Evolutionary conservation across 2,113 vertebrate genomes (phyloP).

Genomic region (Thamnophis sirtalis): DNA sequence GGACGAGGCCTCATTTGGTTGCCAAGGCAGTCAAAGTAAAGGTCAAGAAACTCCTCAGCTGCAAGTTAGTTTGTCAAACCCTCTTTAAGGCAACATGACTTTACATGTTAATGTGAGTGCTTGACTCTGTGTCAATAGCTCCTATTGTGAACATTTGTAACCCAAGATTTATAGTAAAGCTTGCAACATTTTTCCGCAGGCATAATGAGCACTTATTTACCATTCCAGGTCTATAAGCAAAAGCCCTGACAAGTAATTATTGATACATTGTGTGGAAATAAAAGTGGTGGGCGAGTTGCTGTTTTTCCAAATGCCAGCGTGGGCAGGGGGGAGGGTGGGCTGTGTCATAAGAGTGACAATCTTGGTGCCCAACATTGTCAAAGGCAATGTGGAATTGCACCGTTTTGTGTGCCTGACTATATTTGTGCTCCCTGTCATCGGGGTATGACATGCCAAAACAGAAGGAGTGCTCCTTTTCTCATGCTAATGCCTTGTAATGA

Average conservation of each 20-base stretch:
- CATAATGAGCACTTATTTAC: conserved; percentile 65
- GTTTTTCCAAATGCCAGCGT: conserved; percentile 67
- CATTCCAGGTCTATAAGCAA: conserved; percentile 63
- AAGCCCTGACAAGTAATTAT: conserved; percentile 72
- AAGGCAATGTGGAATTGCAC: conserved; percentile 60
- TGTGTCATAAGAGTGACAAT: conserved; percentile 69
- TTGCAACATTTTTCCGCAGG: conserved; percentile 56
- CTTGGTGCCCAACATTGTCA: conserved; percentile 78
- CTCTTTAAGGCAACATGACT: conserved; percentile 40
- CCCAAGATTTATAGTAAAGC: conserved; percentile 65
- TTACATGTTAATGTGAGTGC: conserved; percentile 52
- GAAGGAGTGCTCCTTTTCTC: conserved; percentile 67
- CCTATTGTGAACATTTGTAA: conserved; percentile 63
- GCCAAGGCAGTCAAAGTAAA: conserved; percentile 39
- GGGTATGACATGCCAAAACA: conserved; percentile 77
- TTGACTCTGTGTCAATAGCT: conserved; percentile 62
- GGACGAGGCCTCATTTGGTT: conserved; percentile 24
- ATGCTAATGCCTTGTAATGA: conserved; percentile 73
- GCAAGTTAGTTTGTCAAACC: conserved; percentile 55
- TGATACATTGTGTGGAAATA: conserved; percentile 73
- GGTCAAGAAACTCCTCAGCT: conserved; percentile 52
- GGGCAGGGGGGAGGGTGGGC: conserved; percentile 66
- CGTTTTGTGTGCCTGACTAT: conserved; percentile 65
- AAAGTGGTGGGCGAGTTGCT: conserved; percentile 69
- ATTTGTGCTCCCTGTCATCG: conserved; percentile 74